Evolutionary conservation across 2,113 vertebrate genomes (phyloP), one percentile per base, ranked within the genome.

Genomic region (Nycticorax nycticorax): DNA sequence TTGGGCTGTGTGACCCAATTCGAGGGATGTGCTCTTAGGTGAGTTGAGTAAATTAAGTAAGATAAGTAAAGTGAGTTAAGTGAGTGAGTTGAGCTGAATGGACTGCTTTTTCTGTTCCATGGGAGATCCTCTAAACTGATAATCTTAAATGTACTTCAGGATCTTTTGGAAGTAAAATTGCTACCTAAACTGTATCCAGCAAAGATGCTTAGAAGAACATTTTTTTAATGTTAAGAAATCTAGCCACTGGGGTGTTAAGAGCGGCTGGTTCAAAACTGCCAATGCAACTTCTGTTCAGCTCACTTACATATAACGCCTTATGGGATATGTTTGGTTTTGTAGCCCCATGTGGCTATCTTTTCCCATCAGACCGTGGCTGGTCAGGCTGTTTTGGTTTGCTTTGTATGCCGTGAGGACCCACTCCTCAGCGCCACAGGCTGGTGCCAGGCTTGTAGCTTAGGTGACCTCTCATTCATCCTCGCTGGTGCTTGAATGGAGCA

Each of bases 281-380:
- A 22, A 18, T 71, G 74, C 27, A 67, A 22, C 37, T 75, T 62
- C 20, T 53, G 2, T 86, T 63, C n/a, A 32, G 8, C 74, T 93
- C 0, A 0, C 47, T 88, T 50, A 18, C 1, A 5, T 1, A 0
- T 66, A 45, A 57, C 23, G 32, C 24, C 4, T 73, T 30, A 14
- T 1, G 28, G 43, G 56, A 28, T 59, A 14, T 33, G 20, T 60
- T 80, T 68, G 55, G 14, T 68, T 86, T 16, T 12, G 21, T 32
- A 39, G 28, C 27, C 55, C 30, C 4, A 0, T 27, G 47, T 33
- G 26, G 20, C 63, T 92, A 92, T 91, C 47, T 63, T 60, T 79
- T 76, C 57, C 21, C 24, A 6, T 66, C 18, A 35, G 50, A 8
- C 12, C 52, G 3, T 43, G 27, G 24, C 48, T 83, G 56, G 12